A percentile compares a stretch with the other conserved stretches of the same genome.
Evolutionary conservation across 2,797 vertebrate genomes (phyloP).

Genomic region (Halcyon smyrnensis): DNA sequence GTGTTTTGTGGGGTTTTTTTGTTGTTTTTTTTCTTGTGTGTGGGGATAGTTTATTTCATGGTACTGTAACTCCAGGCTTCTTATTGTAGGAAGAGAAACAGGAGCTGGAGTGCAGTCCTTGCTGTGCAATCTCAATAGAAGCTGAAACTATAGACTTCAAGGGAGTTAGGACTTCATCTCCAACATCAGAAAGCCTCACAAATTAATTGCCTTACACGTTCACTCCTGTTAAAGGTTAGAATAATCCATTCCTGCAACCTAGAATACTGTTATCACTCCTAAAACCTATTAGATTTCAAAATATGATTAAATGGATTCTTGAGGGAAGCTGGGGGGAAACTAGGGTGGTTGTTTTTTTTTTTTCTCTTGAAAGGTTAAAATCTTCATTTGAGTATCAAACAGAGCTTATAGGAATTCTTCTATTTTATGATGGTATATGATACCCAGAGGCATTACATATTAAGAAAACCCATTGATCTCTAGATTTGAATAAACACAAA

Average conservation of each 20-base stretch:
- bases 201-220: not conserved
- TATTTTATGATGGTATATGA: not conserved
- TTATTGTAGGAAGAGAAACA: not conserved
- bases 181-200: not conserved
- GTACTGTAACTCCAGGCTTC: not conserved
- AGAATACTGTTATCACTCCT: slow-evolving; percentile 3
- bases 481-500: slow-evolving; percentile 28
- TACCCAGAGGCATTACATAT: not conserved
- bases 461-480: slow-evolving; percentile 1
- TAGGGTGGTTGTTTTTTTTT: not conserved
- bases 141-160: not conserved
- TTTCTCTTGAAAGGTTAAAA: slow-evolving; percentile 47
- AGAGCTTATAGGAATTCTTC: not conserved
- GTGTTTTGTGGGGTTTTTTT: not conserved
- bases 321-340: not conserved
- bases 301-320: slow-evolving; percentile 50
- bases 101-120: not conserved
- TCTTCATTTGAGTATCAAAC: slow-evolving; percentile 21
- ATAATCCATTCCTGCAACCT: slow-evolving; percentile 47
- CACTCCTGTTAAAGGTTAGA: slow-evolving; percentile 51
- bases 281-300: slow-evolving; percentile 58
- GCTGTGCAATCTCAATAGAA: not conserved
- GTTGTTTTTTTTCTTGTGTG: fast-evolving
- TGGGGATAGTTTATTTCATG: not conserved
- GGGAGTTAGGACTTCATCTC: not conserved